Conservation (phyloP, 2,113 vertebrate genomes). For the Aphelocoma coerulescens region DNA sequence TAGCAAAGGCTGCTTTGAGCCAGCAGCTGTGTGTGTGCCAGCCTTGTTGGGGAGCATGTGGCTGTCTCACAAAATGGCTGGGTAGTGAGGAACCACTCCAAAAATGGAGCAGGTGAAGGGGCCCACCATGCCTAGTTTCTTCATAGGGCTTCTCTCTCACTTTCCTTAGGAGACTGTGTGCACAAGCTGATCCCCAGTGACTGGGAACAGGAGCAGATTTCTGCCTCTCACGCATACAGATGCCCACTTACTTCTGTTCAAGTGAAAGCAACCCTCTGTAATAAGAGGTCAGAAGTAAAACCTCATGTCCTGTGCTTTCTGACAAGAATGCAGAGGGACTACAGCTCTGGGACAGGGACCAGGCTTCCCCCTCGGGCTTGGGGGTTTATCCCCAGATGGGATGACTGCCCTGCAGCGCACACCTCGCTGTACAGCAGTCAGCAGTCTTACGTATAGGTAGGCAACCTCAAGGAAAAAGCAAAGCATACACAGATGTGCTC, state of each 20-base stretch:
- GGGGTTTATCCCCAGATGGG: neutral
- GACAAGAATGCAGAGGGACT: neutral
- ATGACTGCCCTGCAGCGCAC: rapidly evolving
- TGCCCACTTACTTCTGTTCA: neutral
- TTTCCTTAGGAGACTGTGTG: neutral
- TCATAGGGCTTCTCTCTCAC: neutral
- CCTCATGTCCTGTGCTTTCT: rapidly evolving
- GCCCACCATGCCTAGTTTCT: neutral
- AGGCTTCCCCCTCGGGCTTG: rapidly evolving
- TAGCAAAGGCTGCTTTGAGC: neutral
- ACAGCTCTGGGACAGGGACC: neutral
- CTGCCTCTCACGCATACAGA: neutral
- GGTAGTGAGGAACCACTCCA: rapidly evolving
- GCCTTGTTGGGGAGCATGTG: neutral
- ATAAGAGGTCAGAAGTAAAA: neutral
- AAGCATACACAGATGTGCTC: neutral
- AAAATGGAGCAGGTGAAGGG: neutral
- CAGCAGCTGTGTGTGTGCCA: neutral
- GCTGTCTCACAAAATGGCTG: rapidly evolving
- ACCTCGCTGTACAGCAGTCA: rapidly evolving
- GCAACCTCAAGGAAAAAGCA: neutral
- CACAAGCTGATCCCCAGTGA: neutral
- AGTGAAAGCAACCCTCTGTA: neutral
- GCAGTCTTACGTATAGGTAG: rapidly evolving
- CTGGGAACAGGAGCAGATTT: neutral